Evolutionary conservation across 2,888 invertebrate species (phyloP), one percentile per base, ranked within the genome.

Genomic region (Nomada hirtipes): DNA sequence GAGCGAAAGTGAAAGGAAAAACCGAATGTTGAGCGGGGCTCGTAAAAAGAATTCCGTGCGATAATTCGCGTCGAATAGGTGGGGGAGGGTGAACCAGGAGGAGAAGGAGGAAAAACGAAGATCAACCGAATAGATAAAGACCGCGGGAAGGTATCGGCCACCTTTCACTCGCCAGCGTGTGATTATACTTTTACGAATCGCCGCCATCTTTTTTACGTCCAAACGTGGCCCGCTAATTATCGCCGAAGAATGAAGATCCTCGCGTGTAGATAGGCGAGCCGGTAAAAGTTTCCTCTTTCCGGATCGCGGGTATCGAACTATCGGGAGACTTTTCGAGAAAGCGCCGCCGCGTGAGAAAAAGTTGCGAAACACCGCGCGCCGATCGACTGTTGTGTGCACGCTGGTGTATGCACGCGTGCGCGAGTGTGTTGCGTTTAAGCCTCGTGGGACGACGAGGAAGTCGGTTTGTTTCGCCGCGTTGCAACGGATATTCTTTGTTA

Each of bases 1-100:
- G 75, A 83, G 88, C 86, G 88, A 88, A 88, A 87, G 88, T 86
- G 85, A 83, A 68, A 70, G 70, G 77, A 65, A 63, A 47, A 55
- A 67, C 65, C 73, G 84, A 80, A 83, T 82, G 83, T 82, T 82
- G 83, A 83, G 84, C 73, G 71, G 29, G 73, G 84, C 60, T 79
- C 61, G 76, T 70, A 65, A 79, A 26, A 83, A 69, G 84, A 84
- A 84, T 84, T 79, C 79, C 79, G 42, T 36, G 67, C 15, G 73
- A 76, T 84, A 83, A 84, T 83, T 84, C 74, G 61, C 79, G 59
- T 20, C 55, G 50, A 52, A 59, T 13, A 47, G 15, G 15, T 2
- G 26, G 20, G 57, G 11, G 4, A 29, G 23, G 57, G 26, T 26
- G 26, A 23, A 26, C 15, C 1, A 13, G 57, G 26, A 2, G 26